Evolutionary conservation across 2,113 vertebrate genomes (phyloP), one percentile per base, ranked within the genome.

Genomic region (Cyprinodon tularosa): DNA sequence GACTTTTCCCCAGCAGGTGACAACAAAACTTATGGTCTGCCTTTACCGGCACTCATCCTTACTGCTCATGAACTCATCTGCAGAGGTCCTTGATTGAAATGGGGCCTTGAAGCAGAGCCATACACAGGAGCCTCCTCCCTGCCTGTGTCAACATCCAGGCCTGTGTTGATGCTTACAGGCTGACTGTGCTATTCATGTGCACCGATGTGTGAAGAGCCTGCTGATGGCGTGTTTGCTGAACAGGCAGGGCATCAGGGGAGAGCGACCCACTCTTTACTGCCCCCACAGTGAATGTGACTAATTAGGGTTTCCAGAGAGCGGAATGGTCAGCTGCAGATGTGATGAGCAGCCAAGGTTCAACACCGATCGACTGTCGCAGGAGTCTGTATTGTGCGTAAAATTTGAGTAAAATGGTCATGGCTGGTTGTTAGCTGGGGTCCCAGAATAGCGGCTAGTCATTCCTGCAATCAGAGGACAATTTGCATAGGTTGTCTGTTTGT

Each of bases 171-270:
- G 92, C 92, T 91, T 71, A 89, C 86, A 84, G 93, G 91, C 91
- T 91, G 92, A 93, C 87, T 78, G 88, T 82, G 88, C 93, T 92
- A 89, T 93, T 94, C 93, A 90, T 93, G 92, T 92, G 91, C 92
- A 93, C 83, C 84, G 90, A 90, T 92, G 91, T 94, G 93, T 93
- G 89, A 92, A 93, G 88, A 91, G 91, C 91, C 88, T 83, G 88
- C 94, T 93, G 91, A 94, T 91, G 73, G 87, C 90, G 90, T 91
- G 91, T 92, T 92, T 92, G 92, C 92, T 92, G 90, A 92, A 90
- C 90, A 92, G 91, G 86, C 89, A 89, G 88, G 89, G 82, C 89
- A 86, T 90, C 86, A 74, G 84, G 80, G 89, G 88, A 91, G 81
- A 74, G 88, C 78, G 75, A 90, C 84, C 91, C 86, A 82, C 81